Evolutionary conservation across 2,113 vertebrate genomes (phyloP).

Genomic region (Edolisoma coerulescens): DNA sequence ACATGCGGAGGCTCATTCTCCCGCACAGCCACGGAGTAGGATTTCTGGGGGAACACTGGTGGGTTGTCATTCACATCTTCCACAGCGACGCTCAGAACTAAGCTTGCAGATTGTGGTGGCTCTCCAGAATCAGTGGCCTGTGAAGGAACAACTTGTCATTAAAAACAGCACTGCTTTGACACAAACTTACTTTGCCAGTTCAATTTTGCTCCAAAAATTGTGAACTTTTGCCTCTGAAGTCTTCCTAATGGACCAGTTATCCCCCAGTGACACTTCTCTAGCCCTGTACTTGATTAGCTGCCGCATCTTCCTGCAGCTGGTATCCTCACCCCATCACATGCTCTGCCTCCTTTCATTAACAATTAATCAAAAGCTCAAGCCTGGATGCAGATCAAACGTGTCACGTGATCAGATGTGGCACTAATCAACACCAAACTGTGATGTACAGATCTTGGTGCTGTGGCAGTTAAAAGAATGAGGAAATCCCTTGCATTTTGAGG

Average conservation of each 20-base stretch:
- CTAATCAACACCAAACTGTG: background rate
- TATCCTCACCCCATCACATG: background rate
- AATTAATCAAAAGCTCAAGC: background rate
- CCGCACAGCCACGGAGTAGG: constrained; percentile 2
- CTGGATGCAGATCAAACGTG: background rate
- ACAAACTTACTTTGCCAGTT: background rate
- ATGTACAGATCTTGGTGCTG: background rate
- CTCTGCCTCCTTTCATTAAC: background rate
- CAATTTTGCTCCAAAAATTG: background rate
- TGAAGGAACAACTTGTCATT: background rate
- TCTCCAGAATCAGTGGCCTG: constrained; percentile 56
- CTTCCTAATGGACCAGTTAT: background rate
- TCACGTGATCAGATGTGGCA: background rate
- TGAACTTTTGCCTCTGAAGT: background rate
- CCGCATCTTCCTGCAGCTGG: background rate
- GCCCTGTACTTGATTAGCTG: background rate
- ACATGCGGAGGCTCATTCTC: constrained; percentile 55
- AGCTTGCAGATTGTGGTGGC: background rate
- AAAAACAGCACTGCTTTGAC: background rate
- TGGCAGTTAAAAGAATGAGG: background rate
- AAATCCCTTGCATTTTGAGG: background rate
- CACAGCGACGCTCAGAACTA: constrained; percentile 25
- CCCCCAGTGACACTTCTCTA: background rate
- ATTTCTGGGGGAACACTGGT: constrained; percentile 35
- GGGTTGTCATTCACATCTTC: constrained; percentile 62